Conservation (phyloP, 2,888 invertebrate species). For the Mesorhabditis belari region DNA sequence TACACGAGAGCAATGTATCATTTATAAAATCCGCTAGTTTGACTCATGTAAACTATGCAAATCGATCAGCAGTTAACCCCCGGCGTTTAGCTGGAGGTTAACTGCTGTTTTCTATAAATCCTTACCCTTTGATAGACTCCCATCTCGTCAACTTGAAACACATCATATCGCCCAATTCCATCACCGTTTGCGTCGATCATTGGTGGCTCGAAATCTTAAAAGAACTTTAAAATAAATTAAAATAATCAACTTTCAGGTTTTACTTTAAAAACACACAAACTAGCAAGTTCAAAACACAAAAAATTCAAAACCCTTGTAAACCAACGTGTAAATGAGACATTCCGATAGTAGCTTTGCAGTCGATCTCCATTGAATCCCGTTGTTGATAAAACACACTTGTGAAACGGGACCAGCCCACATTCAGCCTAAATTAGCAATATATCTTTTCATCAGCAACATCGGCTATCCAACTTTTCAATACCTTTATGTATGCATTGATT, state of each 20-base stretch:
- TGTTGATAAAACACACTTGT: conserved; percentile 30
- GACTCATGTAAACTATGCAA: neutral
- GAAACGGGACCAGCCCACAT: conserved; percentile 19
- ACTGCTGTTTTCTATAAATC: conserved; percentile 11
- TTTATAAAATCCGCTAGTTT: neutral
- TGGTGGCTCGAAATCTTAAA: conserved; percentile 56
- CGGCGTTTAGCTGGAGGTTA: neutral
- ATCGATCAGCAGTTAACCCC: too few relatives aligned
- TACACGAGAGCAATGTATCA: too few relatives aligned
- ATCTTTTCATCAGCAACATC: neutral
- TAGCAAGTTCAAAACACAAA: too few relatives aligned
- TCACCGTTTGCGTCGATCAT: conserved; percentile 65
- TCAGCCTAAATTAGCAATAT: conserved; percentile 14
- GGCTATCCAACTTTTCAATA: neutral
- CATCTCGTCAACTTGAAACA: conserved; percentile 64
- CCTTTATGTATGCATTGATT: conserved; percentile 41
- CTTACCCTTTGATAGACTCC: conserved; percentile 64
- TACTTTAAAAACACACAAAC: neutral
- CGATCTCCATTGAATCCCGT: conserved; percentile 57
- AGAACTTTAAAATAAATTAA: neutral
- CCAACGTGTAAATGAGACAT: conserved; percentile 62
- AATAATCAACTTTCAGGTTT: neutral
- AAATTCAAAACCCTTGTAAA: too few relatives aligned
- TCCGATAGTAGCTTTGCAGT: conserved; percentile 64
- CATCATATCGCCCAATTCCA: conserved; percentile 66